Evolutionary conservation across 2,888 invertebrate genomes (phyloP).

Genomic region (Meteorus colon): DNA sequence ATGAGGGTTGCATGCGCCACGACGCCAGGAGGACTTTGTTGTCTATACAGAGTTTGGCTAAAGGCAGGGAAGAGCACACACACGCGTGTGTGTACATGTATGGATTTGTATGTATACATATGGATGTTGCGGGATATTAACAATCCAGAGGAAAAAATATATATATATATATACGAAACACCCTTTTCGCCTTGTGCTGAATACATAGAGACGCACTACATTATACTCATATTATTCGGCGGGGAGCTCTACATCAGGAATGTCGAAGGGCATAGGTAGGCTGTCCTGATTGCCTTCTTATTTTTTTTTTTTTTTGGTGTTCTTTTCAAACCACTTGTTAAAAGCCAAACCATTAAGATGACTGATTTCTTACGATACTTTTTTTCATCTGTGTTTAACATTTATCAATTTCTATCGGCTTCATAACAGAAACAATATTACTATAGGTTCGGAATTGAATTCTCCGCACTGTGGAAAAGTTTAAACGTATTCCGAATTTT

Average conservation of each 20-base stretch:
- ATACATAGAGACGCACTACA: neutral
- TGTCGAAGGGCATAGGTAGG: slow-evolving; percentile 10
- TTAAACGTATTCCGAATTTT: too few relatives aligned
- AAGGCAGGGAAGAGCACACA: neutral
- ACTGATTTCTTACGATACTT: neutral
- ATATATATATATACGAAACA: neutral
- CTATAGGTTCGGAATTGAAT: too few relatives aligned
- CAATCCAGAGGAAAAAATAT: neutral
- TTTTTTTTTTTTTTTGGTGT: neutral
- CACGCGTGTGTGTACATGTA: neutral
- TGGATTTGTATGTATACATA: neutral
- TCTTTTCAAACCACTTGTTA: neutral
- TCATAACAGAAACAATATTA: too few relatives aligned
- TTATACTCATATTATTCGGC: slow-evolving; percentile 12
- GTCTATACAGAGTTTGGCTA: neutral
- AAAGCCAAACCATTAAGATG: neutral
- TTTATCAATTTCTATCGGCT: too few relatives aligned
- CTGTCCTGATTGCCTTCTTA: neutral
- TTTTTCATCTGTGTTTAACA: neutral
- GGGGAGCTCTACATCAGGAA: neutral
- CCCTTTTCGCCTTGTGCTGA: neutral
- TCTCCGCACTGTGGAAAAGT: too few relatives aligned
- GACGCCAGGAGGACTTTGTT: slow-evolving; percentile 22
- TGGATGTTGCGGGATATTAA: neutral
- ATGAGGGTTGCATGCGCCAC: slow-evolving; percentile 11